Conservation (phyloP, 2,888 invertebrate genomes). For the Diploptera punctata region DNA sequence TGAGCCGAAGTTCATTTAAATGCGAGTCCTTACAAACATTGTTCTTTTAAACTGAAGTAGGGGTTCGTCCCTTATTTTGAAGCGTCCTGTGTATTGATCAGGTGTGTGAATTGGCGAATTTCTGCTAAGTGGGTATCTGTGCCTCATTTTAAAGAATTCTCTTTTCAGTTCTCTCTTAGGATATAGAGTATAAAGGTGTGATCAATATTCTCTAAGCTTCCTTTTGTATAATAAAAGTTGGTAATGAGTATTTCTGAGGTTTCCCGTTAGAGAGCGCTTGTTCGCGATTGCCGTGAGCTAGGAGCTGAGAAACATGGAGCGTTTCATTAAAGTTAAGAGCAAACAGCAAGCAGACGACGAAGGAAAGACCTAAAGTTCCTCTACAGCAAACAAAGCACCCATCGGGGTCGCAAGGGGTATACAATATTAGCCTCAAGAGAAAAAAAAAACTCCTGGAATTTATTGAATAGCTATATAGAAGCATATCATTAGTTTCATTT, state of each 20-base stretch:
- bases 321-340: conserved; percentile 7
- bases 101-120: no score
- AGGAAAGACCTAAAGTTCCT: neutral
- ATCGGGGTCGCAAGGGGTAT: neutral
- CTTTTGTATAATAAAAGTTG: neutral
- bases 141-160: no score
- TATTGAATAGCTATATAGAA: no score
- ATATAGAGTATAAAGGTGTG: neutral
- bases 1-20: no score
- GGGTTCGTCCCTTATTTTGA: no score
- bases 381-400: neutral
- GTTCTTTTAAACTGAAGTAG: no score
- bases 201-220: neutral
- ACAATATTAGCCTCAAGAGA: no score
- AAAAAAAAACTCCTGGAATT: no score
- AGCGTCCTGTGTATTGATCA: no score
- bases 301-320: neutral
- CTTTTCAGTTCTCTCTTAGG: neutral
- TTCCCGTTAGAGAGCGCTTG: neutral
- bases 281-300: neutral
- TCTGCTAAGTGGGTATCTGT: no score
- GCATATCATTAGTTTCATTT: no score
- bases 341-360: neutral
- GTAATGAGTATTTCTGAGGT: neutral
- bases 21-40: no score